Evolutionary conservation across 2,888 invertebrate genomes (phyloP).

Genomic region (Melanotus villosus): DNA sequence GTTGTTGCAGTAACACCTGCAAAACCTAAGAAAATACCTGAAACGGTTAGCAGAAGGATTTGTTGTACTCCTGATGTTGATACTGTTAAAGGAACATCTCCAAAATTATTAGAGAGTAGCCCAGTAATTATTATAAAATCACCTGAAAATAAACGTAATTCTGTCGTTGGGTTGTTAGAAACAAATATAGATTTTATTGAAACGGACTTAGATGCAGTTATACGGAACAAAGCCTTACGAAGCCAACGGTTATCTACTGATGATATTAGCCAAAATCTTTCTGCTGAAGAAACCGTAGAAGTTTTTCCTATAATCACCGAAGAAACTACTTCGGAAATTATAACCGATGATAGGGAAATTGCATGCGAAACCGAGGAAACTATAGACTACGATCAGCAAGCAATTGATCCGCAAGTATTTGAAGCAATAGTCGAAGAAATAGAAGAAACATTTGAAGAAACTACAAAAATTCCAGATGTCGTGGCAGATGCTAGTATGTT

Average conservation of each 20-base stretch:
- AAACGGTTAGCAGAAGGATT: conserved; percentile 32
- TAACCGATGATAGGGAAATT: background rate
- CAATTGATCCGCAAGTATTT: background rate
- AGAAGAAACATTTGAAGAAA: background rate
- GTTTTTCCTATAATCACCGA: too few species aligned
- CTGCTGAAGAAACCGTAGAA: too few species aligned
- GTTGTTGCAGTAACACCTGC: conserved; percentile 11
- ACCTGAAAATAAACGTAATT: conserved; percentile 62
- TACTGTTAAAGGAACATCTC: conserved; percentile 53
- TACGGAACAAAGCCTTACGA: conserved; percentile 18
- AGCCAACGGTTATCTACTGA: background rate
- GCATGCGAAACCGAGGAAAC: background rate
- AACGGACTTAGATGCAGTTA: conserved; percentile 66
- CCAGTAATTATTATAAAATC: conserved; percentile 60
- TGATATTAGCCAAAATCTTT: background rate
- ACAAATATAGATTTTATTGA: conserved; percentile 76
- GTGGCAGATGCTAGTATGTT: conserved; percentile 46
- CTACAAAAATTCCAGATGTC: conserved; percentile 26
- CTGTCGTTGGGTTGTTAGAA: conserved; percentile 71
- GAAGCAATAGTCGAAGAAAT: background rate
- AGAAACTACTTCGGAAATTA: background rate
- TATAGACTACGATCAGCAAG: background rate
- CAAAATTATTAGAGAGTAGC: conserved; percentile 62
- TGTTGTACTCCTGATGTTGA: conserved; percentile 10
- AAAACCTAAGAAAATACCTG: conserved; percentile 7